Percentiles rank a stretch among this genome's conserved stretches.
These are phyloP conservation scores for Tubulanus polymorphus DNA, from an alignment of 2,888 invertebrate genomes.

Conservation along the genomic window DNA sequence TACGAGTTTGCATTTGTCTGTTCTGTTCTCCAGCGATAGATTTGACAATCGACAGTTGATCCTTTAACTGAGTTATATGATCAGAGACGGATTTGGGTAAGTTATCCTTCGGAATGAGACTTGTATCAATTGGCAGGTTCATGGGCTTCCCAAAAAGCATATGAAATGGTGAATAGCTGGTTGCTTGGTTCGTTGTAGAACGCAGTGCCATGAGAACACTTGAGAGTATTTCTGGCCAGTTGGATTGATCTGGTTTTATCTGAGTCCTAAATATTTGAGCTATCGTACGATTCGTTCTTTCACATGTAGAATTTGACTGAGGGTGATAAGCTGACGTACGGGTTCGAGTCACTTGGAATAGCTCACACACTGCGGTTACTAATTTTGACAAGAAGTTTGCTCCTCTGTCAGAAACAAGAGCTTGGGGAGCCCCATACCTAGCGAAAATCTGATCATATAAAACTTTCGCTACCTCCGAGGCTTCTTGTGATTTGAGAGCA, in stretches of 20 bases:
- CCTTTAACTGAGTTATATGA: no score
- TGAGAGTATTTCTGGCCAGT: slow-evolving; percentile 6
- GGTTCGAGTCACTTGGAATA: slow-evolving; percentile 10
- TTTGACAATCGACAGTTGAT: no score
- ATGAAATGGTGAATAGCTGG: neutral
- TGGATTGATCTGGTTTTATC: slow-evolving; percentile 1
- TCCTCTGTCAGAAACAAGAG: slow-evolving; percentile 12
- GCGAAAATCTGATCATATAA: slow-evolving; percentile 9
- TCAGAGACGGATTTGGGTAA: no score
- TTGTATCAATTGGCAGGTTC: slow-evolving; percentile 3
- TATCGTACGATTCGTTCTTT: slow-evolving; percentile 10
- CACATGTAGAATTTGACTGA: slow-evolving; percentile 7
- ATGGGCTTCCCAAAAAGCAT: slow-evolving; percentile 4
- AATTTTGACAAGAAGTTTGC: slow-evolving; percentile 10
- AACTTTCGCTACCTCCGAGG: slow-evolving; percentile 5
- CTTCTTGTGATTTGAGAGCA: slow-evolving; percentile 12
- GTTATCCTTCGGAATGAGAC: slow-evolving; percentile 3
- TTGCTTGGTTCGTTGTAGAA: slow-evolving; percentile 1
- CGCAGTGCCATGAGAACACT: slow-evolving; percentile 10
- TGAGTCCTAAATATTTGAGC: slow-evolving; percentile 8
- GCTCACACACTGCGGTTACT: slow-evolving; percentile 13
- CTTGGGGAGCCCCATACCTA: slow-evolving; percentile 12
- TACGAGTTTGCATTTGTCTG: no score
- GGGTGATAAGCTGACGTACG: slow-evolving; percentile 14
- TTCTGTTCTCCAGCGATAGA: no score